Percentiles rank a stretch among this genome's conserved stretches.
phyloP scores from a whole-genome alignment of 2,113 vertebrate genomes.

The Trematocara macrostoma region DNA sequence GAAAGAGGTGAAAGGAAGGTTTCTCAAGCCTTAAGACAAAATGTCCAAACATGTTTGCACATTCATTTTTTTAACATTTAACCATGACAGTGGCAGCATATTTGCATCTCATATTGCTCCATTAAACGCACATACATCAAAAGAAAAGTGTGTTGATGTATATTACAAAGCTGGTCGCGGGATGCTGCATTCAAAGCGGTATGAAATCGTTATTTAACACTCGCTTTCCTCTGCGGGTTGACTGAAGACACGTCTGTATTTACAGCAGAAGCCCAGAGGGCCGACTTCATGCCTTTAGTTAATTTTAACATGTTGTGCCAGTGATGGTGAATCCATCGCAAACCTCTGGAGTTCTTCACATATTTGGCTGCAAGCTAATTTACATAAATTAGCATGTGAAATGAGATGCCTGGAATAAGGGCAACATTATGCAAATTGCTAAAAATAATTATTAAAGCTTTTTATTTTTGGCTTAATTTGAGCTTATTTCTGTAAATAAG shows the following conservation, averaged over 20 bases:
- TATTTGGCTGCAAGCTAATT: slow-evolving; percentile 29
- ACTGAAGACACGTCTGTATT: background rate
- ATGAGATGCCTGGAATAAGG: slow-evolving; percentile 22
- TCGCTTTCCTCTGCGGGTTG: background rate
- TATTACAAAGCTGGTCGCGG: no score
- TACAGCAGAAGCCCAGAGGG: slow-evolving; percentile 8
- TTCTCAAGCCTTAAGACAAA: background rate
- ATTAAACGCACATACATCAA: background rate
- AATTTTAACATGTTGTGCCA: slow-evolving; percentile 27
- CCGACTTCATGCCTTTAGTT: background rate
- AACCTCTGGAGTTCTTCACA: background rate
- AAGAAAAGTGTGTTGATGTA: background rate
- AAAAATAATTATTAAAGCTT: slow-evolving; percentile 12
- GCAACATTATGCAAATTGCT: slow-evolving; percentile 27
- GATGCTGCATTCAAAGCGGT: background rate
- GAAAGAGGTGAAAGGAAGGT: background rate
- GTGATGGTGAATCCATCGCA: background rate
- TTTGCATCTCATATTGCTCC: background rate
- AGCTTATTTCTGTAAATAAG: background rate
- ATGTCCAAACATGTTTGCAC: background rate
- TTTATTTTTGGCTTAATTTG: slow-evolving; percentile 5
- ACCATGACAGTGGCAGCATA: background rate
- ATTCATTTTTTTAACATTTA: background rate
- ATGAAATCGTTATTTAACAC: background rate
- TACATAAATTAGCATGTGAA: slow-evolving; percentile 45